These are phyloP conservation scores for Euborellia annulipes DNA, from an alignment of 1,140 invertebrate genomes.

Conservation along the genomic window DNA sequence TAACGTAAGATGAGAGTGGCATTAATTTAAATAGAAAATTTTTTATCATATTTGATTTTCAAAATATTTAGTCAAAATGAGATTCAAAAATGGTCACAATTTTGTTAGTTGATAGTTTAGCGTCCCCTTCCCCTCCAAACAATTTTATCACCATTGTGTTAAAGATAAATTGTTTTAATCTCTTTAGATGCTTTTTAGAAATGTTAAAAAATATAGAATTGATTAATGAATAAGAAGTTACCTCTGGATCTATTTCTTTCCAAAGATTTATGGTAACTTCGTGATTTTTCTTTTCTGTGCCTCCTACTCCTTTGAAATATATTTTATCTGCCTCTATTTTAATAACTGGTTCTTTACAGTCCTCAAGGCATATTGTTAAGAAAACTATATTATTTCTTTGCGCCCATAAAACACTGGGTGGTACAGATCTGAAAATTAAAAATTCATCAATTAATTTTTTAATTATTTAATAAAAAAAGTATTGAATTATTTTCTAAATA, in stretches of 20 bases:
- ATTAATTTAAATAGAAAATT: too few species aligned
- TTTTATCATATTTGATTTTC: too few species aligned
- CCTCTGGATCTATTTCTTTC: slow-evolving; percentile 65
- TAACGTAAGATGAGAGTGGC: too few species aligned
- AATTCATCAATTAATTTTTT: too few species aligned
- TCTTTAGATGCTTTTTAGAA: too few species aligned
- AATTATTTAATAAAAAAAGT: not conserved
- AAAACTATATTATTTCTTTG: slow-evolving; percentile 66
- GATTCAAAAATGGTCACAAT: too few species aligned
- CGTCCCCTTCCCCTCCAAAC: too few species aligned
- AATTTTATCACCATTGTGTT: too few species aligned
- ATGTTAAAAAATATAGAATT: too few species aligned
- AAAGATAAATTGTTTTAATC: too few species aligned
- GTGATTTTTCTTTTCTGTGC: slow-evolving; percentile 69
- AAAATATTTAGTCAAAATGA: too few species aligned
- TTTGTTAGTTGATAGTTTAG: too few species aligned
- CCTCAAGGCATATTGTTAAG: slow-evolving; percentile 78
- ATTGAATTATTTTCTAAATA: not conserved
- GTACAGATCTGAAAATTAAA: slow-evolving; percentile 31
- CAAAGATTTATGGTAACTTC: slow-evolving; percentile 72
- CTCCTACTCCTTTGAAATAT: slow-evolving; percentile 70
- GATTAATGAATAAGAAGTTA: slow-evolving; percentile 32
- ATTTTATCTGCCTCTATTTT: slow-evolving; percentile 66
- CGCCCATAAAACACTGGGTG: slow-evolving; percentile 82
- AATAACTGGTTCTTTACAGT: slow-evolving; percentile 69